Evolutionary conservation across 1,140 invertebrate species (phyloP).

Genomic region (Drosophila prosaltans): DNA sequence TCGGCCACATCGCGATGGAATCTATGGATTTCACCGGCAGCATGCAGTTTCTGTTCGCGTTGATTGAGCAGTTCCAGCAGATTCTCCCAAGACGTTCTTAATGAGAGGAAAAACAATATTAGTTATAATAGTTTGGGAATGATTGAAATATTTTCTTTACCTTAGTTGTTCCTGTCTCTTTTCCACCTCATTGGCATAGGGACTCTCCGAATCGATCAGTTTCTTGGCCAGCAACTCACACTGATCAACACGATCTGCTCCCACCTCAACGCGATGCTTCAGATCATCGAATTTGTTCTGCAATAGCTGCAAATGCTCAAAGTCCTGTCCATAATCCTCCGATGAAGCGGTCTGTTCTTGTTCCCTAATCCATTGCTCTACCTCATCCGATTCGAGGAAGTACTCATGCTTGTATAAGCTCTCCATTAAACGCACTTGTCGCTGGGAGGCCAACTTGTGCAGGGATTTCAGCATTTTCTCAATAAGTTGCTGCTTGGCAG

Average conservation of each 20-base stretch:
- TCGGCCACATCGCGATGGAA: constrained; percentile 98
- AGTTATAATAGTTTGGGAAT: not conserved
- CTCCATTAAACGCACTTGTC: constrained; percentile 94
- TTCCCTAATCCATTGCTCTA: constrained; percentile 97
- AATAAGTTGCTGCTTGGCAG: constrained; percentile 90
- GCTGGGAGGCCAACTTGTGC: constrained; percentile 90
- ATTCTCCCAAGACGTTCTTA: constrained; percentile 90
- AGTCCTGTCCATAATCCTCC: constrained; percentile 98
- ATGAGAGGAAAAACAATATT: not conserved
- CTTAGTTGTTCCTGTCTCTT: constrained; percentile 93
- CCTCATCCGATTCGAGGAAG: constrained; percentile 93
- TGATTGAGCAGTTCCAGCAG: constrained; percentile 93
- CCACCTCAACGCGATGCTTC: constrained; percentile 95
- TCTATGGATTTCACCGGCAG: constrained; percentile 97
- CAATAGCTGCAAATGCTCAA: constrained; percentile 95
- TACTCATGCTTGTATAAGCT: constrained; percentile 97
- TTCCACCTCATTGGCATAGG: constrained; percentile 94
- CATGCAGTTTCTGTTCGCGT: constrained; percentile 92
- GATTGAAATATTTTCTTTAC: constrained; percentile 83
- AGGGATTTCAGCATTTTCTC: constrained; percentile 91
- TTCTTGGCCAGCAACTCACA: constrained; percentile 96
- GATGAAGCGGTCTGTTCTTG: constrained; percentile 94
- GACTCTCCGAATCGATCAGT: constrained; percentile 93
- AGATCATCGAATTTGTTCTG: constrained; percentile 98
- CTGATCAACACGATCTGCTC: constrained; percentile 95